These are phyloP conservation scores for Antheraea mylitta DNA, from an alignment of 1,140 invertebrate species.

Conservation along the genomic window DNA sequence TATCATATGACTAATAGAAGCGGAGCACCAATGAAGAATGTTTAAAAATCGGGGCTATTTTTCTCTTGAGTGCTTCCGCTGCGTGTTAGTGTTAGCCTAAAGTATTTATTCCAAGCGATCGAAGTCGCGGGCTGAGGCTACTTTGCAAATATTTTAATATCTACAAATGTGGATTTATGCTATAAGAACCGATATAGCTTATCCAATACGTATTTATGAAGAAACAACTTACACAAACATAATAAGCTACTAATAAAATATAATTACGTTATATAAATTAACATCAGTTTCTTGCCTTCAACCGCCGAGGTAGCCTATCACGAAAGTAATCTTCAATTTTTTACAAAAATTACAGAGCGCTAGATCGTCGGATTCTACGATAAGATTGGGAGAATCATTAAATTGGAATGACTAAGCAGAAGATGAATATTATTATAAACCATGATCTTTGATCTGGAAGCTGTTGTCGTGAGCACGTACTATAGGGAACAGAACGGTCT, in stretches of 20 bases:
- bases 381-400: slow-evolving; percentile 61
- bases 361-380: slow-evolving; percentile 39
- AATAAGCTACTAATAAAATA: not conserved
- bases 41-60: too few relatives aligned
- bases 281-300: not conserved
- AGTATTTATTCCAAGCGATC: too few relatives aligned
- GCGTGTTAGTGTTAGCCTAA: too few relatives aligned
- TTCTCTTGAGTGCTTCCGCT: too few relatives aligned
- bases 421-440: slow-evolving; percentile 62
- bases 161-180: too few relatives aligned
- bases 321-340: slow-evolving; percentile 37
- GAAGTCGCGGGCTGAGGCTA: too few relatives aligned
- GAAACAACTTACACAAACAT: not conserved
- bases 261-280: slow-evolving; percentile 1
- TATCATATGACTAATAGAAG: too few relatives aligned
- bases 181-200: too few relatives aligned
- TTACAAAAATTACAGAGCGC: slow-evolving; percentile 56
- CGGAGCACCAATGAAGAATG: too few relatives aligned
- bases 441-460: slow-evolving; percentile 53
- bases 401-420: slow-evolving; percentile 63
- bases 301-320: slow-evolving; percentile 12
- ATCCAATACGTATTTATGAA: too few relatives aligned
- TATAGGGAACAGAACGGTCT: slow-evolving; percentile 29
- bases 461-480: slow-evolving; percentile 41
- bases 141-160: too few relatives aligned